Base-by-base conservation (phyloP, 2,113 vertebrate species). In the Ancistrus triradiatus region DNA sequence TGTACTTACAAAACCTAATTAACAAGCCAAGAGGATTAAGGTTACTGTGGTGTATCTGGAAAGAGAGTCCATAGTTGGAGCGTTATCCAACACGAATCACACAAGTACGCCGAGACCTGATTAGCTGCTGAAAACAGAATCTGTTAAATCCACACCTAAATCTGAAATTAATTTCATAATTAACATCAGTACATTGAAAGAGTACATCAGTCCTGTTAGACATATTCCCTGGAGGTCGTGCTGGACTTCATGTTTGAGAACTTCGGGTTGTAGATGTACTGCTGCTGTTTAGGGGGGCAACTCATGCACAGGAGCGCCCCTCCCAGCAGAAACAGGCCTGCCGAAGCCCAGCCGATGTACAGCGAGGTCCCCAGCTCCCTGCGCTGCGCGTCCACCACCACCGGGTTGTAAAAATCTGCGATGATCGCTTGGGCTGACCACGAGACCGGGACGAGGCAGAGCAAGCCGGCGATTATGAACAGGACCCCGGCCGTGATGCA, bases 311-410 rank as follows among this genome's bases (percentile, higher is more conserved):
- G 88, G 0, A 97, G 77, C 0, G 40, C 85, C 1, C 95, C 95
- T 0, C 94, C 94, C 0, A 95, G 63, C 40, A 95, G 48, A 50
- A 94, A 81, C 48, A 97, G 81, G 0, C 75, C 80, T 0, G 90
- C 70, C 4, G 93, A 84, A 0, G 88, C 93, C 95, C 95, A 98
- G 62, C 95, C 95, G 1, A 98, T 80, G 21, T 97, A 98, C 63
- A 98, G 85, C 0, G 93, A 86, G 0, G 92, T 85, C 0, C 95
- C 95, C 17, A 97, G 53, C 74, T 88, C 87, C 4, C 78, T 78
- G 33, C 74, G 70, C 76, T 86, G 85, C 0, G 74, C 43, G 0
- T 71, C 33, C 0, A 77, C 1, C 3, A 79, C 0, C 43, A 87
- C 0, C 0, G 85, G 83, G 68, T 85, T 84, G 86, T 98, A 95